Evolutionary conservation across 2,888 invertebrate genomes (phyloP), one percentile per base, ranked within the genome.

Genomic region (Lissonota sp.): DNA sequence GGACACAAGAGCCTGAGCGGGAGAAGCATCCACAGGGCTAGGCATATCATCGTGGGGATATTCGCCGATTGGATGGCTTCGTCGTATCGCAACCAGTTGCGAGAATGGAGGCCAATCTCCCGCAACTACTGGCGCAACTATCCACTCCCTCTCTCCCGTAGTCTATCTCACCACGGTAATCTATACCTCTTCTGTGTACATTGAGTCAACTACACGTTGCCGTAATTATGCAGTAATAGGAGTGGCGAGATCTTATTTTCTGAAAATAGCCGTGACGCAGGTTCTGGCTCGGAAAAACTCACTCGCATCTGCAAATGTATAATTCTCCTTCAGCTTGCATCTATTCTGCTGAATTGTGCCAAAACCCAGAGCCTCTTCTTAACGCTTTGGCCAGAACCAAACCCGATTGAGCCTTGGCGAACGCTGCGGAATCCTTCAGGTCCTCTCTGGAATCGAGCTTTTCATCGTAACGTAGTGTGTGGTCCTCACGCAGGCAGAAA

Each of bases 81-180:
- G 86, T 88, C 86, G 86, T 87, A 82, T 85, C 86, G 83, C 84
- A 88, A 87, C 88, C 88, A 88, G 88, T 88, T 88, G 87, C 87
- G 88, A 89, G 88, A 89, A 89, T 89, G 88, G 89, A 89, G 88
- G 89, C 89, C 88, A 89, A 26, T 53, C 53, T 87, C 84, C 85
- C 87, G 87, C 42, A 86, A 87, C 84, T 86, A 87, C 87, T 87
- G 87, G 87, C 87, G 87, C 86, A 84, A 84, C 85, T 85, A 86
- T 86, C 88, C 84, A 84, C 85, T 77, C 80, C 66, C 71, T 75
- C 84, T 70, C 82, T 74, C 76, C 74, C 82, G 66, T 84, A 69
- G 80, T 79, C 81, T 55, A 26, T 74, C 66, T 16, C 80, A 26
- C 39, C 26, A 37, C 26, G 51, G 37, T 39, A 12, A 51, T 67